phyloP scores from a whole-genome alignment of 2,113 vertebrate species.

The Leptocoma aspasia region DNA sequence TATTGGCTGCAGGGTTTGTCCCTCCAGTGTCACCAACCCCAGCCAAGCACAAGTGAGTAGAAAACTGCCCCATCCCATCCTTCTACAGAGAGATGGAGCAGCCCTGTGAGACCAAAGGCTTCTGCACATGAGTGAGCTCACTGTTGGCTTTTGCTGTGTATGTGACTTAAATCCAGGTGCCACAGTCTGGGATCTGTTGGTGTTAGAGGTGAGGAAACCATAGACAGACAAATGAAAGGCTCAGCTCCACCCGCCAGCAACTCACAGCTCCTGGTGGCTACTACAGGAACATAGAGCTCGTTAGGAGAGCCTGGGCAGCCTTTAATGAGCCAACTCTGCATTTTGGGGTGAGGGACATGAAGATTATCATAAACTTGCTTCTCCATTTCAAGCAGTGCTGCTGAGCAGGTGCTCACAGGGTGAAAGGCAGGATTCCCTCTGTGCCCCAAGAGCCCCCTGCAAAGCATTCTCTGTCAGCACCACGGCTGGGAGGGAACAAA shows the following conservation, averaged over 20 bases:
- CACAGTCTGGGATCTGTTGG: not conserved
- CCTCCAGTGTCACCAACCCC: not conserved
- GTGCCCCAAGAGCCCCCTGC: not conserved
- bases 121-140: not conserved
- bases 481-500: not conserved
- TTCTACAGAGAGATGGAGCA: not conserved
- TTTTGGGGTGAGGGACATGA: not conserved
- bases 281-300: rapidly evolving
- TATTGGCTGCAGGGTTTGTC: not conserved
- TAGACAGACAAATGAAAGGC: not conserved
- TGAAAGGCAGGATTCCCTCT: not conserved
- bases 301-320: not conserved
- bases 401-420: not conserved
- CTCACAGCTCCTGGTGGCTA: not conserved
- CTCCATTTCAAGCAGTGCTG: not conserved
- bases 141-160: rapidly evolving
- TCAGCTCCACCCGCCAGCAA: not conserved
- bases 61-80: not conserved
- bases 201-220: not conserved
- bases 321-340: not conserved
- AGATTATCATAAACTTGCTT: not conserved
- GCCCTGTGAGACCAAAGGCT: not conserved
- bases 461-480: not conserved
- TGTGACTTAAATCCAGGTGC: not conserved
- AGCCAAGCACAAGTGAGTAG: not conserved